Evolutionary conservation across 2,888 invertebrate genomes (phyloP).

Genomic region (Drosophila trichaetosa): DNA sequence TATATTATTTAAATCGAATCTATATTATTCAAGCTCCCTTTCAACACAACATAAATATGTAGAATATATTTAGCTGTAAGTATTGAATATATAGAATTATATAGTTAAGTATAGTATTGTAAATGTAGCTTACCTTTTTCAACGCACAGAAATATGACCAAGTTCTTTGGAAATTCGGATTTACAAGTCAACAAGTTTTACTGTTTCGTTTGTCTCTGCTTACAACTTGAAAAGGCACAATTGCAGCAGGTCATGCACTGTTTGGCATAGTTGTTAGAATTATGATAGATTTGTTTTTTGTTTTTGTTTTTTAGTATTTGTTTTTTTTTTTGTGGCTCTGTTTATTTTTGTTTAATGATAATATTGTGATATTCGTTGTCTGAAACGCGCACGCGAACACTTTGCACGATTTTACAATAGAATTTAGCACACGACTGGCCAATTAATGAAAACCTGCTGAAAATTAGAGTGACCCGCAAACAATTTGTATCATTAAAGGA

Average conservation of each 20-base stretch:
- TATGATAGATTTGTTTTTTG: constrained; percentile 31
- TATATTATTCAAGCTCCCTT: not conserved
- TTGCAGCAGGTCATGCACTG: constrained; percentile 56
- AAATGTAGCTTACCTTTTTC: constrained; percentile 32
- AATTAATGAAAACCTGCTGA: constrained; percentile 58
- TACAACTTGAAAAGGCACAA: constrained; percentile 58
- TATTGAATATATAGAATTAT: not conserved
- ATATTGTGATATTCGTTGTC: constrained; percentile 56
- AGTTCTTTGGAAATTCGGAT: not conserved
- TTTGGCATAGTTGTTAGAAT: constrained; percentile 51
- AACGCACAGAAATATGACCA: constrained; percentile 1
- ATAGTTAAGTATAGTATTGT: not conserved
- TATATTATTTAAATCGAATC: not conserved
- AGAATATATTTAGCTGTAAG: not conserved
- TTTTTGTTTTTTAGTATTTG: constrained; percentile 2
- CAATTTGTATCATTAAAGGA: constrained; percentile 37
- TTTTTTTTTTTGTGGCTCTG: constrained; percentile 1
- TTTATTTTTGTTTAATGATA: constrained; percentile 31
- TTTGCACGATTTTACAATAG: constrained; percentile 51
- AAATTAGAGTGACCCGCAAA: constrained; percentile 48
- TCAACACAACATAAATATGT: not conserved
- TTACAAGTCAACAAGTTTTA: constrained; percentile 45
- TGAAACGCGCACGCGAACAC: constrained; percentile 59
- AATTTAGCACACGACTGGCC: constrained; percentile 58
- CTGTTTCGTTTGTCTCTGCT: constrained; percentile 29